A percentile compares a stretch with the other conserved stretches of the same genome.
Conservation (phyloP, 2,888 invertebrate genomes). For the Pterobdella sp. region DNA sequence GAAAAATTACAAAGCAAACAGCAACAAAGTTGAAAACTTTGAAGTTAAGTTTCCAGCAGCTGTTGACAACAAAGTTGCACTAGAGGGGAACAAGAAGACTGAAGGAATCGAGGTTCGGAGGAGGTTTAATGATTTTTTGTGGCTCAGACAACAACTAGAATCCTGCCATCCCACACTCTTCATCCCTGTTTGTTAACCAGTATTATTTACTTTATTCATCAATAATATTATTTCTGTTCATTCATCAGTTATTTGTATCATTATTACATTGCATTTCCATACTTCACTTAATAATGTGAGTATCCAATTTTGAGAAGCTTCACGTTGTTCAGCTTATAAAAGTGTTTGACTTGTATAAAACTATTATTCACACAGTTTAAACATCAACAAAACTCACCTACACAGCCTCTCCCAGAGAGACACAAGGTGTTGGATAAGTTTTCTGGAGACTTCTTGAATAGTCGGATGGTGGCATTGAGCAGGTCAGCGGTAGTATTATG, state of each 20-base stretch:
- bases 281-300: too few relatives aligned
- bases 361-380: too few relatives aligned
- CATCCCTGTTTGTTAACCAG: slow-evolving; percentile 58
- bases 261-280: too few relatives aligned
- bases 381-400: not conserved
- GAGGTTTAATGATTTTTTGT: slow-evolving; percentile 66
- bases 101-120: slow-evolving; percentile 62
- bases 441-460: slow-evolving; percentile 63
- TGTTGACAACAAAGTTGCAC: not conserved
- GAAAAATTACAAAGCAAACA: not conserved
- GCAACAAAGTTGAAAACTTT: not conserved
- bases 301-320: too few relatives aligned
- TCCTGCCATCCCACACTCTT: slow-evolving; percentile 63
- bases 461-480: slow-evolving; percentile 56
- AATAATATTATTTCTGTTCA: too few relatives aligned
- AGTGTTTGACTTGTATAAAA: too few relatives aligned
- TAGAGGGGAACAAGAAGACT: slow-evolving; percentile 43
- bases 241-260: too few relatives aligned
- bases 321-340: too few relatives aligned
- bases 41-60: too few relatives aligned
- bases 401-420: slow-evolving; percentile 32
- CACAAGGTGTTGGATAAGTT: slow-evolving; percentile 62
- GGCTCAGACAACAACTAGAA: slow-evolving; percentile 61
- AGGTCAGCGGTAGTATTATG: not conserved
- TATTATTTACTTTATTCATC: too few relatives aligned